A percentile compares a stretch with the other conserved stretches of the same genome.
phyloP scores from a whole-genome alignment of 2,113 vertebrate species.

The Muntiacus reevesi region DNA sequence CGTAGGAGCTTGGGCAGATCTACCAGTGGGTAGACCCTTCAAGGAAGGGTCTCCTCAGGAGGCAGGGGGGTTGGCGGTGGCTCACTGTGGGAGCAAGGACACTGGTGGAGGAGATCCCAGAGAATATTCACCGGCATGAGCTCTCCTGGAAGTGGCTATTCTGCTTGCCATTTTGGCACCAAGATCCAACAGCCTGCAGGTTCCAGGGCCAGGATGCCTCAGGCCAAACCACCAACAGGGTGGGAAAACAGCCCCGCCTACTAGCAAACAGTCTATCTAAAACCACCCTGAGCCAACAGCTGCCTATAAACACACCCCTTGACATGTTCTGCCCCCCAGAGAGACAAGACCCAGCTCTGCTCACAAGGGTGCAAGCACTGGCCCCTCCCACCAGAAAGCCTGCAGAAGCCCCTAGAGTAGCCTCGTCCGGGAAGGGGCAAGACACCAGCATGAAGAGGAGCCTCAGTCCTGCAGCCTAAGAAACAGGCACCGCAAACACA shows the following conservation, averaged over 20 bases:
- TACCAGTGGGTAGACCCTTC: background rate
- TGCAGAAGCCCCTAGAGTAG: background rate
- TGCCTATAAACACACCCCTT: background rate
- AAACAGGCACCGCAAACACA: background rate
- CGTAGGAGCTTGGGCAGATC: background rate
- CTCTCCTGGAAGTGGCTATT: background rate
- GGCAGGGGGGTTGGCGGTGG: background rate
- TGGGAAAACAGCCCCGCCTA: background rate
- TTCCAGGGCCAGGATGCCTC: background rate
- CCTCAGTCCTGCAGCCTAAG: background rate
- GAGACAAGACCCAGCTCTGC: background rate
- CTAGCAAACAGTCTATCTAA: background rate
- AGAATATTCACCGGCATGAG: background rate
- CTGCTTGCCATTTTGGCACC: background rate
- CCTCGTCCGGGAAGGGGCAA: background rate
- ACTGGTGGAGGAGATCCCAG: background rate
- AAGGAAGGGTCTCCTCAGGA: background rate
- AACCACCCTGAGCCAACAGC: background rate
- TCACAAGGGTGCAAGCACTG: background rate
- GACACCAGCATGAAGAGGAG: background rate
- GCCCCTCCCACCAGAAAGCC: background rate
- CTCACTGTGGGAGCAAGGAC: background rate
- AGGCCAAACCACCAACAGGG: background rate
- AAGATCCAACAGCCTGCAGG: background rate
- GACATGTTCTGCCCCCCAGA: background rate